Evolutionary conservation across 2,888 invertebrate genomes (phyloP).

Genomic region (Caenorhabditis doughertyi): DNA sequence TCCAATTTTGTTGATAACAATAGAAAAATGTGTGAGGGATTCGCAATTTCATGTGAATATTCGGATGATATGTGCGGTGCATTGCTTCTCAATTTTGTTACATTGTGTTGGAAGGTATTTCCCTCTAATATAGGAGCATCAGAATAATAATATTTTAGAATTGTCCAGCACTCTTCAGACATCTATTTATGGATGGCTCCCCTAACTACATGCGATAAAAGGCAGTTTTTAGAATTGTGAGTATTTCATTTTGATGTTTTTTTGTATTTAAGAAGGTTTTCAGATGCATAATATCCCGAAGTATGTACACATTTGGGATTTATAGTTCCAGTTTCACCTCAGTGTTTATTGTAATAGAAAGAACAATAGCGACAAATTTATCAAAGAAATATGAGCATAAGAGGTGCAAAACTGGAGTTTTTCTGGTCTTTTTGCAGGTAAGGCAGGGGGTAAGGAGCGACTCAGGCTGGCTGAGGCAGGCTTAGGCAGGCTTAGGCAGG

Average conservation of each 20-base stretch:
- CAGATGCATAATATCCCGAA: slow-evolving; percentile 40
- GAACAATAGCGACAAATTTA: slow-evolving; percentile 20
- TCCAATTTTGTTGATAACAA: background rate
- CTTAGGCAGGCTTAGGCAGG: too few species aligned
- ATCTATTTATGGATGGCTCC: slow-evolving; percentile 22
- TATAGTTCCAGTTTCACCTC: slow-evolving; percentile 35
- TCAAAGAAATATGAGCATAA: slow-evolving; percentile 28
- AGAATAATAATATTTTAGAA: background rate
- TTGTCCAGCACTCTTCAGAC: slow-evolving; percentile 28
- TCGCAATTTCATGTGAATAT: background rate
- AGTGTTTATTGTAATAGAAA: slow-evolving; percentile 27
- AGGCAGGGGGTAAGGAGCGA: too few species aligned
- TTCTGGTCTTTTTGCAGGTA: background rate
- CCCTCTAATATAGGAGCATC: background rate
- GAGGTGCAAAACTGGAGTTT: background rate
- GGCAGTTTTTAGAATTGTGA: slow-evolving; percentile 4
- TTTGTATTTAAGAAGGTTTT: background rate
- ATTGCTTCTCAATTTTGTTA: background rate
- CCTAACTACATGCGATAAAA: background rate
- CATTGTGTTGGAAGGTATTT: background rate
- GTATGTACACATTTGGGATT: slow-evolving; percentile 34
- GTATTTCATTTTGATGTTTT: background rate
- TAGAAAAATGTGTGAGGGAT: background rate
- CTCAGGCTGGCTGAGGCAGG: too few species aligned
- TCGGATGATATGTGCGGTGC: background rate